Percentiles rank a stretch among this genome's conserved stretches.
Conservation (phyloP, 2,797 vertebrate genomes). For the Bothrops alternatus region DNA sequence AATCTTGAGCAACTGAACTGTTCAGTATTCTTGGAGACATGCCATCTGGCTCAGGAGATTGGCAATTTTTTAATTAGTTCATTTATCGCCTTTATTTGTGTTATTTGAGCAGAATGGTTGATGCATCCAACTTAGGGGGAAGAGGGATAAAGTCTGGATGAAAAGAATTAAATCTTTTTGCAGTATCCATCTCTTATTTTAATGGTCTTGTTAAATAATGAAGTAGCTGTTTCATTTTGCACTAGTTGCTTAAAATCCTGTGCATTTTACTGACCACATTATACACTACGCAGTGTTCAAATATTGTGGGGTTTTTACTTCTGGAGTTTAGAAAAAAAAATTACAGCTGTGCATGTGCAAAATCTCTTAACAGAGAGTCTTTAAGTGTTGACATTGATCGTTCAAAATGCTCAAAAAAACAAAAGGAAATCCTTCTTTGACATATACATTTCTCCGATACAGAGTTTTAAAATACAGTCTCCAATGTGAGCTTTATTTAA, state of each 20-base stretch:
- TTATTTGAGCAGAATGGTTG: neutral
- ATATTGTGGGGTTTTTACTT: neutral
- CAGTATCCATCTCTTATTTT: neutral
- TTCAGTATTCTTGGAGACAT: neutral
- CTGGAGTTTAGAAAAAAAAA: neutral
- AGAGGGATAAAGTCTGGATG: neutral
- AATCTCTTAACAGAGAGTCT: neutral
- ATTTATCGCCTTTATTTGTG: neutral
- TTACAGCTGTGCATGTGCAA: neutral
- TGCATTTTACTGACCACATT: neutral
- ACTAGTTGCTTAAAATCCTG: neutral
- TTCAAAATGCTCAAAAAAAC: neutral
- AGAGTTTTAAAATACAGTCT: neutral
- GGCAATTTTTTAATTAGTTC: conserved; percentile 8
- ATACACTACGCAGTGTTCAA: neutral
- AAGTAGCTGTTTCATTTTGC: neutral
- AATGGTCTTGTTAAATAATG: neutral
- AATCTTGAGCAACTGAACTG: conserved; percentile 14
- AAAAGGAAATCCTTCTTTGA: neutral
- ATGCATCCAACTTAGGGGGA: neutral
- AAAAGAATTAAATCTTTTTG: neutral
- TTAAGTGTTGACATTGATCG: neutral
- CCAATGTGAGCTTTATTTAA: neutral
- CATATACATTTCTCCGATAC: neutral
- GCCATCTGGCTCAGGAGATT: neutral